These are phyloP conservation scores for Xestia sexstrigata DNA, from an alignment of 2,888 invertebrate species.

Conservation along the genomic window DNA sequence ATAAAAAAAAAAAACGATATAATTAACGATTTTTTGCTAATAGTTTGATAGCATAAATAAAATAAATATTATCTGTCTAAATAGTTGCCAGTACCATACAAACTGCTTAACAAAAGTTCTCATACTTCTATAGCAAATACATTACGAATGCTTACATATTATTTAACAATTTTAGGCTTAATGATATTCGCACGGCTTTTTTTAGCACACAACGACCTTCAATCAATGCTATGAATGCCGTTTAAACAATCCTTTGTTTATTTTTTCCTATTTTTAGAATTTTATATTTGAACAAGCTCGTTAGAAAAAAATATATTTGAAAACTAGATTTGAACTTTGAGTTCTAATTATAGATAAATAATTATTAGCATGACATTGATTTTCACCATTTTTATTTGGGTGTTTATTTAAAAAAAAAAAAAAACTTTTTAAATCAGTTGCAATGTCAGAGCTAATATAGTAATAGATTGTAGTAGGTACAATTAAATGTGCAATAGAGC, in stretches of 20 bases:
- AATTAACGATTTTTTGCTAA: background rate
- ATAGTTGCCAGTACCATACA: conserved; percentile 22
- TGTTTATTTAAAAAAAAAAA: background rate
- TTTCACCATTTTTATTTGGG: background rate
- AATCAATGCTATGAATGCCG: conserved; percentile 13
- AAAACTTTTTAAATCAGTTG: background rate
- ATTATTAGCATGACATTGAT: background rate
- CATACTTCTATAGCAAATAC: conserved; percentile 29
- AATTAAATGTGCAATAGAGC: background rate
- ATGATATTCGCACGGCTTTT: conserved; percentile 29
- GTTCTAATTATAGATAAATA: background rate
- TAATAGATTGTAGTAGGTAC: background rate
- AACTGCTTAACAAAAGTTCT: conserved; percentile 10
- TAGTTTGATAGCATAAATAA: background rate
- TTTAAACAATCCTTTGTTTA: conserved; percentile 25
- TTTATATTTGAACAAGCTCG: background rate
- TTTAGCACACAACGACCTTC: conserved; percentile 45
- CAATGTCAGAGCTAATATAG: no score
- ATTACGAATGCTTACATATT: conserved; percentile 43
- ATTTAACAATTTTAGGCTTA: conserved; percentile 41
- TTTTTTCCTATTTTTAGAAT: conserved; percentile 16
- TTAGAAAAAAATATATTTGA: background rate
- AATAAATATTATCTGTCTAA: conserved; percentile 16
- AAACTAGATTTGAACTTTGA: background rate
- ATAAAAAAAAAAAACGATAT: background rate